These are phyloP conservation scores for Drosophila mercatorum DNA, from an alignment of 2,888 invertebrate species.

Conservation along the genomic window DNA sequence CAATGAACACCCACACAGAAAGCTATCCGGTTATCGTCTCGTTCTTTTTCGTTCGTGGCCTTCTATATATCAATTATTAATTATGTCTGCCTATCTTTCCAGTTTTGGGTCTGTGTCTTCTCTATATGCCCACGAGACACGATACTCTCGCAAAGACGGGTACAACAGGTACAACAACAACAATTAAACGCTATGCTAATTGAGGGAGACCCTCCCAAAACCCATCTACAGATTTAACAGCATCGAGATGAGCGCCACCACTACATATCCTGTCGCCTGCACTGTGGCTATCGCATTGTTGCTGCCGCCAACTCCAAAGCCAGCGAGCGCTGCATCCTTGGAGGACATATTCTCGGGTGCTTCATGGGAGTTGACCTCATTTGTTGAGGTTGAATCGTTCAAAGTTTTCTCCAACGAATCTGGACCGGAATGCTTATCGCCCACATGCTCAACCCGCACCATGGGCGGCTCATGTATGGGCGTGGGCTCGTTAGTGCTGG, in stretches of 20 bases:
- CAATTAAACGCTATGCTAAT: conserved; percentile 81
- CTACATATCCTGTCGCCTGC: conserved; percentile 30
- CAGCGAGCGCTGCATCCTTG: conserved; percentile 71
- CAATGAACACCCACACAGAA: conserved; percentile 47
- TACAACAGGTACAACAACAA: conserved; percentile 84
- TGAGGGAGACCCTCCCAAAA: conserved; percentile 52
- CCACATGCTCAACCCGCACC: conserved; percentile 78
- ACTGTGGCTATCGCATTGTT: conserved; percentile 22
- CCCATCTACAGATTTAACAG: conserved; percentile 67
- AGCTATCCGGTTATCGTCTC: conserved; percentile 34
- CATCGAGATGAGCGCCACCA: conserved; percentile 41
- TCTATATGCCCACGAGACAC: conserved; percentile 8
- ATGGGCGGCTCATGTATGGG: conserved; percentile 85
- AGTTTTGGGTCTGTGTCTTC: conserved; percentile 14
- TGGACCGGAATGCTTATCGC: conserved; percentile 77
- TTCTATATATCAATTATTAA: conserved; percentile 33
- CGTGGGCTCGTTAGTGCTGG: conserved; percentile 85
- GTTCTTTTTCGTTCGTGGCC: conserved; percentile 13
- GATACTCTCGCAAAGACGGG: conserved; percentile 76
- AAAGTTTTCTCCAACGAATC: conserved; percentile 79
- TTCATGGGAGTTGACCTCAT: conserved; percentile 74
- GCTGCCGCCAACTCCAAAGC: conserved; percentile 50
- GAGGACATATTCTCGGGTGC: conserved; percentile 83
- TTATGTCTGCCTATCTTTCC: conserved; percentile 45
- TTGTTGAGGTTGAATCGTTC: conserved; percentile 71